These are phyloP conservation scores for Drosophila nigrodunni DNA, from an alignment of 1,140 invertebrate genomes.

Conservation along the genomic window DNA sequence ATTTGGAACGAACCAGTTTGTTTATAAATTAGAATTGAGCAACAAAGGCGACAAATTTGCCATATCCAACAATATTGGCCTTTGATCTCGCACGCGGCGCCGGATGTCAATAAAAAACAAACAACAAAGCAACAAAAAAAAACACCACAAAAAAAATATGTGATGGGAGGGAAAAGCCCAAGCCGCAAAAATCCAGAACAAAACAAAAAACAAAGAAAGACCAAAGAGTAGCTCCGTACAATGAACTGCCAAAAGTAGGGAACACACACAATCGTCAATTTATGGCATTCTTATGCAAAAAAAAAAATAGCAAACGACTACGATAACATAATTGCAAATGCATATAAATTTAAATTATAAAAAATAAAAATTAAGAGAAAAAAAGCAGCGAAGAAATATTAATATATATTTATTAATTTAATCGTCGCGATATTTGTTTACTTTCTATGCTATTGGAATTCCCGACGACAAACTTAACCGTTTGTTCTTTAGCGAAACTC, in stretches of 20 bases:
- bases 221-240: conserved; percentile 31
- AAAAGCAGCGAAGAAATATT: conserved; percentile 13
- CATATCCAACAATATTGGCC: conserved; percentile 44
- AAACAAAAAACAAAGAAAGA: conserved; percentile 37
- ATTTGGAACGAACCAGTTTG: conserved; percentile 65
- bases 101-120: conserved; percentile 30
- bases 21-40: conserved; percentile 61
- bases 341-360: conserved; percentile 34
- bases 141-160: conserved; percentile 28
- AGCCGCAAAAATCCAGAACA: conserved; percentile 34
- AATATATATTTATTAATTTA: conserved; percentile 47
- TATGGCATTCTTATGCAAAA: conserved; percentile 23
- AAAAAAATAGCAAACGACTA: background rate
- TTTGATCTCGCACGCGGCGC: conserved; percentile 59
- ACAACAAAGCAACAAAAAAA: conserved; percentile 39
- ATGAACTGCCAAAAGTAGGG: conserved; percentile 35
- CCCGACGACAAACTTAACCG: conserved; percentile 32
- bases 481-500: conserved; percentile 79
- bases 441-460: conserved; percentile 63
- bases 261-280: conserved; percentile 18
- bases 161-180: conserved; percentile 41
- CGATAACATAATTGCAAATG: conserved; percentile 28
- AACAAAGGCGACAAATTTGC: conserved; percentile 64
- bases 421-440: conserved; percentile 44
- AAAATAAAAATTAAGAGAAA: conserved; percentile 8